Conservation (phyloP, 2,797 vertebrate genomes). For the Vultur gryphus region DNA sequence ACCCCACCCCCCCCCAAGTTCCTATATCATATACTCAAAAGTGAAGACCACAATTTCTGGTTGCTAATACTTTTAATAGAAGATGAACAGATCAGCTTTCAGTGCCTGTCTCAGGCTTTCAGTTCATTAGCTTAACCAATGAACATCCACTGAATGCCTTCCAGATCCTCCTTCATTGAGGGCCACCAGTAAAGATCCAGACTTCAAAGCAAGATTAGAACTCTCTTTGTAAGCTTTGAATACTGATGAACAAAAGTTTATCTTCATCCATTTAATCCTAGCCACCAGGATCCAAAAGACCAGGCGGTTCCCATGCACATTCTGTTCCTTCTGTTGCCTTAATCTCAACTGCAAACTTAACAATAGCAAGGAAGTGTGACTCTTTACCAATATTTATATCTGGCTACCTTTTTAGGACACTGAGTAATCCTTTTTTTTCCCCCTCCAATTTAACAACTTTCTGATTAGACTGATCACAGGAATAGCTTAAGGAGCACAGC, state of each 20-base stretch:
- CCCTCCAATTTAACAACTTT: not conserved
- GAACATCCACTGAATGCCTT: not conserved
- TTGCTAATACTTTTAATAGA: not conserved
- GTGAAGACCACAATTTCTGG: not conserved
- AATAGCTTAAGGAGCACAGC: not conserved
- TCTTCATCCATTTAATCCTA: not conserved
- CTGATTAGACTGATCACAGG: not conserved
- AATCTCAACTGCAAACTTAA: not conserved
- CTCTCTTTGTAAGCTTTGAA: not conserved
- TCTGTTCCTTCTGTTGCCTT: not conserved
- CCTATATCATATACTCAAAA: not conserved
- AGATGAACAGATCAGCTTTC: not conserved
- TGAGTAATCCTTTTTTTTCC: not conserved
- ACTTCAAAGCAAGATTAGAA: not conserved
- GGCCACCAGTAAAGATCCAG: not conserved
- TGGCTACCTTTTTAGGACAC: not conserved
- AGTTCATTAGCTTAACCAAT: not conserved
- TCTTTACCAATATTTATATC: not conserved
- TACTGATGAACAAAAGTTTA: not conserved
- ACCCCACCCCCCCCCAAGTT: accelerated
- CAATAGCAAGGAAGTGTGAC: not conserved
- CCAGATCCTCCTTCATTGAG: not conserved
- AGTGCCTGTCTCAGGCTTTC: not conserved
- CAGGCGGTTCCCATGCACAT: not conserved
- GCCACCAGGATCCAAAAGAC: not conserved